Percentiles rank a stretch among this genome's conserved stretches.
Conservation (phyloP, 2,888 invertebrate species). For the Caenorhabditis zanzibari region DNA sequence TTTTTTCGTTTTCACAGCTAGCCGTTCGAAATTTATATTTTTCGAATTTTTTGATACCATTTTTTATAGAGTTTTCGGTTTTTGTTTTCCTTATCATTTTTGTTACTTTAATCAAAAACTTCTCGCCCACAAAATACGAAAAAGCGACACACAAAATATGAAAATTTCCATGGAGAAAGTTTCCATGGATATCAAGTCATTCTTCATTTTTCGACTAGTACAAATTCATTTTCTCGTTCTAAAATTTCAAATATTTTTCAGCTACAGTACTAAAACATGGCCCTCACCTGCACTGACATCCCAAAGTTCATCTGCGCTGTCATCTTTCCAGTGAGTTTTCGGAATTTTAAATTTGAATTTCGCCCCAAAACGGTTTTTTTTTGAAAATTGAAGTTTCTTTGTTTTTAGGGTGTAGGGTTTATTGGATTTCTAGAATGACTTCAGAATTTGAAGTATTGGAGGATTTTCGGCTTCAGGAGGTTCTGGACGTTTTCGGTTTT, state of each 20-base stretch:
- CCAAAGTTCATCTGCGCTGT: constrained; percentile 74
- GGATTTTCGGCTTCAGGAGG: too few species aligned
- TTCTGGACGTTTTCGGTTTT: too few species aligned
- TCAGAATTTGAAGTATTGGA: too few species aligned
- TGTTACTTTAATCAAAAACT: too few species aligned
- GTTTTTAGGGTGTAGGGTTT: too few species aligned
- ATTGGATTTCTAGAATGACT: too few species aligned
- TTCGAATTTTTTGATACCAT: neutral
- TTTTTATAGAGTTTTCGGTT: neutral
- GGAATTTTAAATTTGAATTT: neutral
- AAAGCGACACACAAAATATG: neutral
- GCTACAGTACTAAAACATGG: constrained; percentile 50
- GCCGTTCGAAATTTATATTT: neutral
- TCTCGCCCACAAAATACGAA: neutral
- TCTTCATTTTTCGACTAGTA: neutral
- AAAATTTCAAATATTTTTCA: neutral
- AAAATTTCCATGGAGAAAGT: neutral
- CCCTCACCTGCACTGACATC: constrained; percentile 72
- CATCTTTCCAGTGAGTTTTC: constrained; percentile 69
- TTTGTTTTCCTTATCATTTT: neutral
- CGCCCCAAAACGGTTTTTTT: too few species aligned
- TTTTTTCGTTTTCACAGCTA: neutral
- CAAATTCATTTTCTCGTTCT: neutral
- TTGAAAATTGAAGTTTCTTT: too few species aligned
- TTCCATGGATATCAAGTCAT: neutral